Conservation (phyloP, 2,888 invertebrate species). For the Crioceris asparagi region DNA sequence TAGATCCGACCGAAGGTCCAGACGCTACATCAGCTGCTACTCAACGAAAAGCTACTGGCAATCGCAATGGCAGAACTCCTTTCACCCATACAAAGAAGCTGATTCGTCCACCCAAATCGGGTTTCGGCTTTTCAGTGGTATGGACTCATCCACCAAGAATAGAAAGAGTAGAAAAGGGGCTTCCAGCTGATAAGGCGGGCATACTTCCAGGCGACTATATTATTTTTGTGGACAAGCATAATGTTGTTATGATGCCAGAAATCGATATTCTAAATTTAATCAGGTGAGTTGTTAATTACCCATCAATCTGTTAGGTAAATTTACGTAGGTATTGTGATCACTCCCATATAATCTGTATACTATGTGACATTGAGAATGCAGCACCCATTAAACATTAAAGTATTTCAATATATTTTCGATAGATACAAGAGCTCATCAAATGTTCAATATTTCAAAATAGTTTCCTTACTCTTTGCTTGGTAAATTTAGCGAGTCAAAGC, state of each 20-base stretch:
- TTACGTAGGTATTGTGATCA: no score
- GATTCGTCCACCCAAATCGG: slow-evolving; percentile 38
- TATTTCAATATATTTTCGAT: no score
- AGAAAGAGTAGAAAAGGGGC: slow-evolving; percentile 69
- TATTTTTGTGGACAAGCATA: slow-evolving; percentile 78
- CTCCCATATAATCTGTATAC: no score
- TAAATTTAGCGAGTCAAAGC: no score
- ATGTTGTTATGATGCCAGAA: slow-evolving; percentile 75
- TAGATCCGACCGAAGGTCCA: slow-evolving; percentile 61
- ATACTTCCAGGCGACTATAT: slow-evolving; percentile 77
- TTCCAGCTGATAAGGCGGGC: slow-evolving; percentile 75
- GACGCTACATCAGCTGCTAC: slow-evolving; percentile 47
- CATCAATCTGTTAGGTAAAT: no score
- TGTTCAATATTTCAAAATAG: no score
- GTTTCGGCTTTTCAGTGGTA: slow-evolving; percentile 78
- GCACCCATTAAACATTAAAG: no score
- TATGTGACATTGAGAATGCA: no score
- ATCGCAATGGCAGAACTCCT: slow-evolving; percentile 56
- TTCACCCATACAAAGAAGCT: slow-evolving; percentile 67
- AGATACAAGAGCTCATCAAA: no score
- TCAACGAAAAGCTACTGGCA: slow-evolving; percentile 42
- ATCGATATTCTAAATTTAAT: slow-evolving; percentile 53
- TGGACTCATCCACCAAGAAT: slow-evolving; percentile 84
- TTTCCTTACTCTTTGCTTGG: no score
- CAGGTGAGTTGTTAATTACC: no score